Conservation (phyloP, 2,113 vertebrate species). For the Eulemur macaco region DNA sequence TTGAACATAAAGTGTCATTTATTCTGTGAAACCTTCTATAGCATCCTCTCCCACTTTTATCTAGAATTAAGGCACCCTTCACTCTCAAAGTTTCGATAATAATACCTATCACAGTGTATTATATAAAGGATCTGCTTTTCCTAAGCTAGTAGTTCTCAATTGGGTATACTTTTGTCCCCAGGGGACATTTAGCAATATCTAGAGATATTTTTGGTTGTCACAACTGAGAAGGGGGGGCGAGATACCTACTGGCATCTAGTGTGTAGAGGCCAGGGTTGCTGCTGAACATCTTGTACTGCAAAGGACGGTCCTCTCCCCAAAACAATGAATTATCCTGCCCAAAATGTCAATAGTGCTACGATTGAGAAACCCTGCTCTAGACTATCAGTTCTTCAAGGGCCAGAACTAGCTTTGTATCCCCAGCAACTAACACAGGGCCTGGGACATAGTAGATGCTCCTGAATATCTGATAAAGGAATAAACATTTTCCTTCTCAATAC, state of each 20-base stretch:
- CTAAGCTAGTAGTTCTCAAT: not conserved
- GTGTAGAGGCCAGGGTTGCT: not conserved
- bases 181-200: not conserved
- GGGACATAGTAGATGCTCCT: not conserved
- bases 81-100: not conserved
- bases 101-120: not conserved
- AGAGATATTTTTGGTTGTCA: not conserved
- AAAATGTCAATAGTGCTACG: not conserved
- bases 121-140: not conserved
- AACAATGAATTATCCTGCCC: not conserved
- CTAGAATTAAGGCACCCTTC: not conserved
- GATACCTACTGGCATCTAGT: not conserved
- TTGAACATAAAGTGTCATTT: not conserved
- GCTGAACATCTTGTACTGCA: not conserved
- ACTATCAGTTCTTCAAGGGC: not conserved
- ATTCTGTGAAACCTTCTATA: not conserved
- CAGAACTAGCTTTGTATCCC: not conserved
- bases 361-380: not conserved
- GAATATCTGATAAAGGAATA: not conserved
- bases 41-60: not conserved
- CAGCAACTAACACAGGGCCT: not conserved
- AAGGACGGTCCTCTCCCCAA: not conserved
- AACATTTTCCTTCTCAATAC: not conserved
- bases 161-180: not conserved
- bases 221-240: not conserved